Conservation (phyloP, 2,113 vertebrate genomes). For the Chitala chitala region DNA sequence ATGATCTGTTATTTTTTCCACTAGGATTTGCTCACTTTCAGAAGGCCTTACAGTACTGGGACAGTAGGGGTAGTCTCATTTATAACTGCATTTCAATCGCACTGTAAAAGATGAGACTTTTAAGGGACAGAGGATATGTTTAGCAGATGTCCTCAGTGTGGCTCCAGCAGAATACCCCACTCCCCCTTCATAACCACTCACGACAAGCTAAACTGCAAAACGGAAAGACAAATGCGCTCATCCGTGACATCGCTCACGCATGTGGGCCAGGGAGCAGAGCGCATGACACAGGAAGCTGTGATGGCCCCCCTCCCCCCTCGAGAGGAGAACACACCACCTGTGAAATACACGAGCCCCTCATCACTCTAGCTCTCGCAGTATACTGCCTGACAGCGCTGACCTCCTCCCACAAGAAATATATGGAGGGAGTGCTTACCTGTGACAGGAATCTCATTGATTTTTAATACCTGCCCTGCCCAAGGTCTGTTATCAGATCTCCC, state of each 20-base stretch:
- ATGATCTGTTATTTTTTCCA: constrained; percentile 5
- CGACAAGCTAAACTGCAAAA: not conserved
- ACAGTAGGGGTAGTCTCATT: not conserved
- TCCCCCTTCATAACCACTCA: not conserved
- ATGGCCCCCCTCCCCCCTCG: not conserved
- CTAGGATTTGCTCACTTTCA: not conserved
- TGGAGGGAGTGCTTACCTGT: constrained; percentile 4
- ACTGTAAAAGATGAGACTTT: no score
- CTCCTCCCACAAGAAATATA: constrained; percentile 4
- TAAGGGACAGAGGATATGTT: no score
- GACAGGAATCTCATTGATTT: constrained; percentile 17
- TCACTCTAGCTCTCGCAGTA: not conserved
- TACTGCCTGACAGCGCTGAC: not conserved
- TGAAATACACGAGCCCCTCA: not conserved
- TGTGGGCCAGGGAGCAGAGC: not conserved
- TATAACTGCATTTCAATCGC: not conserved
- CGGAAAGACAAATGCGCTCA: not conserved
- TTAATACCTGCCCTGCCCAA: not conserved
- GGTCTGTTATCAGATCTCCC: not conserved
- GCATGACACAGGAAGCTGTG: not conserved
- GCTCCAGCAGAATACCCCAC: not conserved
- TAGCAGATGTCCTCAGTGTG: not conserved
- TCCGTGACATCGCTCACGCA: not conserved
- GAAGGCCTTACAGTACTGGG: not conserved
- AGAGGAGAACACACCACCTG: not conserved